These are phyloP conservation scores for Lynx canadensis DNA, from an alignment of 2,113 vertebrate species.

Conservation along the genomic window DNA sequence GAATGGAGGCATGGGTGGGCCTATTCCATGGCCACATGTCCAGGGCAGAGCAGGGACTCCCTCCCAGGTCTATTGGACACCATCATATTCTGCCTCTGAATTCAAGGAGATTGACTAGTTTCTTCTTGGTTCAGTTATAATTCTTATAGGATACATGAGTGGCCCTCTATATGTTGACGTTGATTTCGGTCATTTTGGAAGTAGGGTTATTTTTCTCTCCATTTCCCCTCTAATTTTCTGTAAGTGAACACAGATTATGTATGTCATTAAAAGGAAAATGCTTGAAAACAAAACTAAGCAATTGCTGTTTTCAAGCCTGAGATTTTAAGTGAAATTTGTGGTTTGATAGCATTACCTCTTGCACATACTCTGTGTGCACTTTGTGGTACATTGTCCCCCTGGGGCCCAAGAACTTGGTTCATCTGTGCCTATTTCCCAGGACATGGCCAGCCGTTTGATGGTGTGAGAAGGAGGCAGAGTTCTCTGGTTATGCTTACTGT, in stretches of 20 bases:
- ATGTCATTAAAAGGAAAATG: not conserved
- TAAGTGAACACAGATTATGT: not conserved
- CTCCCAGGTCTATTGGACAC: not conserved
- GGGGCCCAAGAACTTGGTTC: not conserved
- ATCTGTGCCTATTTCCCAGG: not conserved
- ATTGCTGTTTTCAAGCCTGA: not conserved
- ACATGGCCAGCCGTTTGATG: accelerated
- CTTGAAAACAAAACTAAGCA: constrained; percentile 1
- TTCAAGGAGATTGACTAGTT: not conserved
- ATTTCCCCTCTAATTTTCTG: not conserved
- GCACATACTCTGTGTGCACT: not conserved
- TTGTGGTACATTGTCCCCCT: not conserved
- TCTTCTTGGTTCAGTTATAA: not conserved
- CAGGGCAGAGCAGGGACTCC: not conserved
- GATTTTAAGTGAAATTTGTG: not conserved
- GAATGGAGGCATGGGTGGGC: not conserved
- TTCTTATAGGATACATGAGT: not conserved
- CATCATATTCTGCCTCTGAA: not conserved
- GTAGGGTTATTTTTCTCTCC: not conserved
- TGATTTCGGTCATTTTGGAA: not conserved
- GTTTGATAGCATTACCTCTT: not conserved
- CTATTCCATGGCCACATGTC: not conserved
- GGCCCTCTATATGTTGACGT: accelerated
- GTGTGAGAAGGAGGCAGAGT: not conserved
- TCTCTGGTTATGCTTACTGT: not conserved